A percentile compares a stretch with the other conserved stretches of the same genome.
These are phyloP conservation scores for Notodonta ziczac DNA, from an alignment of 2,888 invertebrate species.

Conservation along the genomic window DNA sequence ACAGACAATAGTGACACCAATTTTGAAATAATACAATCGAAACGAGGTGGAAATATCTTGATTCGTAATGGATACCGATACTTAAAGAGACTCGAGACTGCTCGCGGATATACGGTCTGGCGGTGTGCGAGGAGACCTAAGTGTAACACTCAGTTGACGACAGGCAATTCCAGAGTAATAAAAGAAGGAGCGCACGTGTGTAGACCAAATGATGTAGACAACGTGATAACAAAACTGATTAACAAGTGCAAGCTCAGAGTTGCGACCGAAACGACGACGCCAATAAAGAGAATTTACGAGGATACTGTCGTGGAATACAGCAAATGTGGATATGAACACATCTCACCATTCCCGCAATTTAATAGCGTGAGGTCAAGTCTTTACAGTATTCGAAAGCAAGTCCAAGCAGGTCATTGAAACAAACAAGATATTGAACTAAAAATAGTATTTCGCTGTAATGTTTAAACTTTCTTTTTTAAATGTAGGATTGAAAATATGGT, in stretches of 20 bases:
- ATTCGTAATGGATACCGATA: not conserved
- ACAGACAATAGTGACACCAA: not conserved
- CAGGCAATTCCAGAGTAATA: constrained; percentile 4
- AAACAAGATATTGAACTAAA: not conserved
- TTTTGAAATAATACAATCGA: not conserved
- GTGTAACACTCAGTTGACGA: not conserved
- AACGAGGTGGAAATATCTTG: not conserved
- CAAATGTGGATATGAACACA: not conserved
- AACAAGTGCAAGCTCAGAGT: constrained; percentile 6
- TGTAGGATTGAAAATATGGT: too few species aligned
- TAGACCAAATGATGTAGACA: constrained; percentile 7
- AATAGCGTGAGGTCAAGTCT: not conserved
- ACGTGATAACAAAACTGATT: constrained; percentile 10
- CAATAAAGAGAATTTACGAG: constrained; percentile 16
- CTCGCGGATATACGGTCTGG: not conserved
- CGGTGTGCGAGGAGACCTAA: not conserved
- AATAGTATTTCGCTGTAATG: not conserved
- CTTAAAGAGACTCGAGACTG: not conserved
- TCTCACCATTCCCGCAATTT: not conserved
- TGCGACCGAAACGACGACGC: constrained; percentile 5
- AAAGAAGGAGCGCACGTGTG: constrained; percentile 7
- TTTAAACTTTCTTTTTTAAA: not conserved
- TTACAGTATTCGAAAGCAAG: not conserved
- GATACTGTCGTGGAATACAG: constrained; percentile 14
- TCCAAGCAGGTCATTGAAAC: not conserved